These are phyloP conservation scores for Cheilosia impressa DNA, from an alignment of 2,888 invertebrate species.

Conservation along the genomic window DNA sequence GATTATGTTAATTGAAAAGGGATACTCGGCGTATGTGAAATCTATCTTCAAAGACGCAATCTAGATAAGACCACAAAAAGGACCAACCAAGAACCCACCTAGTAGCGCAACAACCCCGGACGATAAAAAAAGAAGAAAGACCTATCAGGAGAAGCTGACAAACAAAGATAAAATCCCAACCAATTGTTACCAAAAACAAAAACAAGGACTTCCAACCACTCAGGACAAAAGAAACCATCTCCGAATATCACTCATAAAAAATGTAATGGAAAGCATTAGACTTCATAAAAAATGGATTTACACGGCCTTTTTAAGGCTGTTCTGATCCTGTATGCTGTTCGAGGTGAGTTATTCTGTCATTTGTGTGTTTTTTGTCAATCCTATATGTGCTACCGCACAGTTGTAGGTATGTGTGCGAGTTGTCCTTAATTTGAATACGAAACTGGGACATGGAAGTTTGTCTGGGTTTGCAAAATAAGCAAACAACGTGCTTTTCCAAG, in stretches of 20 bases:
- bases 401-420: constrained; percentile 1
- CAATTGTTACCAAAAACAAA: constrained; percentile 5
- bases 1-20: constrained; percentile 67
- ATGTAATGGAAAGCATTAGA: constrained; percentile 84
- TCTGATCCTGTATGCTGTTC: constrained; percentile 83
- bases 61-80: constrained; percentile 30
- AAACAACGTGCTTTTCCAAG: constrained; percentile 58
- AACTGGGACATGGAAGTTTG: constrained; percentile 47
- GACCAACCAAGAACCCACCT: constrained; percentile 25
- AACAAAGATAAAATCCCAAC: background rate
- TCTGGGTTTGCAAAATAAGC: constrained; percentile 45
- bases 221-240: constrained; percentile 55
- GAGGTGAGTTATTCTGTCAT: constrained; percentile 80
- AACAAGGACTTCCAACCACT: constrained; percentile 18
- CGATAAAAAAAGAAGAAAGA: constrained; percentile 14
- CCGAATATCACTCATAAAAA: constrained; percentile 78
- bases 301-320: constrained; percentile 84
- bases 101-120: constrained; percentile 8
- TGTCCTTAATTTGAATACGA: constrained; percentile 57
- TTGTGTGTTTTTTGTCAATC: constrained; percentile 17
- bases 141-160: background rate
- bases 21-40: constrained; percentile 38
- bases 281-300: constrained; percentile 84
- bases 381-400: constrained; percentile 5
- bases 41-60: constrained; percentile 24